These are phyloP conservation scores for Brachionus angularis DNA, from an alignment of 1,140 invertebrate genomes.

Conservation along the genomic window DNA sequence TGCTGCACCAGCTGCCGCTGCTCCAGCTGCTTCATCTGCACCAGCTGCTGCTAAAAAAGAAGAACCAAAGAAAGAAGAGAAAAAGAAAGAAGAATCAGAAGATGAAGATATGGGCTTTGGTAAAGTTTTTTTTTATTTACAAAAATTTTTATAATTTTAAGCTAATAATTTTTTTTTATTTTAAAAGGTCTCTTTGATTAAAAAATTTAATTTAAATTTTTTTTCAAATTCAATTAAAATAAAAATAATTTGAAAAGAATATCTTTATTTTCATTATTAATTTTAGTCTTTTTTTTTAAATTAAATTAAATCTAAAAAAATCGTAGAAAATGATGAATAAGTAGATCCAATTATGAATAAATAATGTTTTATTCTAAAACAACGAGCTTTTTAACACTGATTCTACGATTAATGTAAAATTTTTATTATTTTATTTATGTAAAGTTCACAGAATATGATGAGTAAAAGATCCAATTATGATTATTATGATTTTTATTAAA, in stretches of 20 bases:
- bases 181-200: constrained; percentile 34
- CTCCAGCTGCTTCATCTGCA: constrained; percentile 66
- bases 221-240: constrained; percentile 19
- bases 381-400: too few relatives aligned
- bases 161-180: not conserved
- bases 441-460: too few relatives aligned
- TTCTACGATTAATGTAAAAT: too few relatives aligned
- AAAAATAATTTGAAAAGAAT: constrained; percentile 26
- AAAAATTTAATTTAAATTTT: constrained; percentile 12
- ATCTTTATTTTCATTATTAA: not conserved
- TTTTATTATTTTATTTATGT: too few relatives aligned
- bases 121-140: constrained; percentile 46
- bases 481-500: too few relatives aligned
- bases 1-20: constrained; percentile 65
- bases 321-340: too few relatives aligned
- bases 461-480: too few relatives aligned
- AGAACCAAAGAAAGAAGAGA: constrained; percentile 58
- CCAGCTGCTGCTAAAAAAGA: constrained; percentile 47
- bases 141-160: not conserved
- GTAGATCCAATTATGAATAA: too few relatives aligned
- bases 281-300: too few relatives aligned
- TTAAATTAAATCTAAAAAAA: too few relatives aligned
- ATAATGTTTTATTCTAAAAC: too few relatives aligned
- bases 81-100: constrained; percentile 78
- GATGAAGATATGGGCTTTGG: constrained; percentile 91